A percentile compares a stretch with the other conserved stretches of the same genome.
phyloP scores from a whole-genome alignment of 2,888 invertebrate genomes.

The Aphidius colemani region DNA sequence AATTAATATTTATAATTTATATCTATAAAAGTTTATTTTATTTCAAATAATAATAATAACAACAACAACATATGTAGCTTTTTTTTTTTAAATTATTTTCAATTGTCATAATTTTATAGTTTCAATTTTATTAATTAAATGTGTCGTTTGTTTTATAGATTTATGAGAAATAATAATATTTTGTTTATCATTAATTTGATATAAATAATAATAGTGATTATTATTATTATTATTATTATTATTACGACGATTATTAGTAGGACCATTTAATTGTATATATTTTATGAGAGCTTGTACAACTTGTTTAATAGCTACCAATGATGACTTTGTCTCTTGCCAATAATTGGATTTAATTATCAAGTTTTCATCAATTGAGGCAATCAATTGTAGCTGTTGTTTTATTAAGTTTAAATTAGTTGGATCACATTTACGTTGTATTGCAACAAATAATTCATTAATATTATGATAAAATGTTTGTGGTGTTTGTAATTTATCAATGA shows the following conservation, averaged over 20 bases:
- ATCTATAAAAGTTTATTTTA: too few relatives aligned
- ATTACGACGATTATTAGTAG: constrained; percentile 4
- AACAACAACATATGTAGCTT: too few relatives aligned
- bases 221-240: constrained; percentile 6
- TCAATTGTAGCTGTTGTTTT: constrained; percentile 78
- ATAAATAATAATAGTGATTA: not conserved
- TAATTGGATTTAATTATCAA: constrained; percentile 57
- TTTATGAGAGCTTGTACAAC: constrained; percentile 79
- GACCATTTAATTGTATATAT: constrained; percentile 75
- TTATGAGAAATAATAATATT: not conserved
- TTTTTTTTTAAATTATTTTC: too few relatives aligned
- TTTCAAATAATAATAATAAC: too few relatives aligned
- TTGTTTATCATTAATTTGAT: not conserved
- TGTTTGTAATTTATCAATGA: constrained; percentile 88
- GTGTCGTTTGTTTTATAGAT: not conserved
- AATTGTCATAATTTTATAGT: too few relatives aligned
- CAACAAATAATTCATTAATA: constrained; percentile 88
- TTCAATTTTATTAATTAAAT: not conserved
- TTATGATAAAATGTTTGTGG: constrained; percentile 91
- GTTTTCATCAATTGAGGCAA: constrained; percentile 86
- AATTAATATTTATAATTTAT: too few relatives aligned
- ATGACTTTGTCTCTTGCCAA: constrained; percentile 70
- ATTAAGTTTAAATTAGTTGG: constrained; percentile 80
- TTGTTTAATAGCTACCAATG: constrained; percentile 71
- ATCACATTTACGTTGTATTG: constrained; percentile 84